Base-by-base conservation (phyloP, 2,113 vertebrate species). In the Gobius niger region DNA sequence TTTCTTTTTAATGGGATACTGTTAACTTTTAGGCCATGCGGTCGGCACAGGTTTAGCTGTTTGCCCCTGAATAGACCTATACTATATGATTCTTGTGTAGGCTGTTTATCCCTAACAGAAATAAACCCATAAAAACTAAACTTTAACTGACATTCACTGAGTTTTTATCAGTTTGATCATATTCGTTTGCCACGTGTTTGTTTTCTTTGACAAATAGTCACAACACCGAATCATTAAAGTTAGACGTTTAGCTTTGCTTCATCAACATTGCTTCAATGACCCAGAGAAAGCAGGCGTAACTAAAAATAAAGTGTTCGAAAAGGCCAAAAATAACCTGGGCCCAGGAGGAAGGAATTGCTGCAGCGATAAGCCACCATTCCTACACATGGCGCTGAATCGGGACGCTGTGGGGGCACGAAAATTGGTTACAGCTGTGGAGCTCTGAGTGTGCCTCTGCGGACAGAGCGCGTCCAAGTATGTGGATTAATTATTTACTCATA, bases 351-450 rank as follows among this genome's bases (percentile, higher is more conserved):
- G 87, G 86, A 90, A 89, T 91, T 91, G 87, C 84, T 88, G 84
- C 85, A 44, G 84, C 82, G 89, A 92, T 91, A 91, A 92, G 90
- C 85, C 86, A 80, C 75, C 82, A 89, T 88, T 85, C 82, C 86
- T 86, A 88, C 89, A 90, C 89, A 91, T 88, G 87, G 84, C 83
- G 84, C 87, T 86, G 85, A 89, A 89, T 87, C 80, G 56, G 47
- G 57, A 89, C 85, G 81, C 68, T 82, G 86, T 73, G 72, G 78
- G 84, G 89, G 88, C 85, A 87, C 75, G 84, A 78, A 93, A 92
- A 93, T 91, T 90, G 91, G 82, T 92, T 91, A 87, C 91, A 93
- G 91, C 90, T 93, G 93, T 87, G 88, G 87, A 13, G 84, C 84
- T 84, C 88, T 81, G 87, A 91, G 89, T 88, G 84, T 78, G 84